Base-by-base conservation (phyloP, 1,140 invertebrate species). In the Whitmania pigra region DNA sequence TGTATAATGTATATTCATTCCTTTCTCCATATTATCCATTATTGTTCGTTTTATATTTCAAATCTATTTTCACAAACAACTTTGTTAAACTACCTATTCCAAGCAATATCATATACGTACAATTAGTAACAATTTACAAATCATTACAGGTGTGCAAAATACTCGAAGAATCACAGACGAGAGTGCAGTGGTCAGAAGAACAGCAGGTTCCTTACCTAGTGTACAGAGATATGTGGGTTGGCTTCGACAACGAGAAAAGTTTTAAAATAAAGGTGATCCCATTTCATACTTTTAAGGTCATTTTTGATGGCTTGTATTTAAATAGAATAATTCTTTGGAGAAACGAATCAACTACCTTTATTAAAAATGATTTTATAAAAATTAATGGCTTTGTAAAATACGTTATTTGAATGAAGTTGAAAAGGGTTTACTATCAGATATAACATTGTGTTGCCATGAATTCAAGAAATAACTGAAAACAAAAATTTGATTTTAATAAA, bases 141-240 rank as follows among this genome's bases (percentile, higher is more conserved):
- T 17, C 13, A 49, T 49, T 17, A 49, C 43, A 81, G 80, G 73
- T 80, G 11, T 82, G 80, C 73, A 74, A 80, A 36, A 75, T 78
- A 67, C 49, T 81, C 11, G 73, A 76, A 69, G 36, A 73, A 20
- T 73, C 76, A 31, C 77, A 77, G 13, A 79, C 78, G 76, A 73
- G 72, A 20, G 84, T 82, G 68, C 81, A 84, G 18, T 82, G 86
- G 72, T 89, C 91, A 75, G 84, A 85, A 53, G 84, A 85, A 25
- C 90, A 89, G 13, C 85, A 86, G 43, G 85, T 86, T 3, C 91
- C 92, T 0, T 94, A 89, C 80, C 88, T 90, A 2, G 88, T 89
- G 78, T 83, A 85, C 4, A 86, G 86, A 17, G 86, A 92, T 76
- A 90, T 94, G 77, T 96, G 93, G 91, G 90, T 94, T 0, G 90